Evolutionary conservation across 2,797 vertebrate species (phyloP), one percentile per base, ranked within the genome.

Genomic region (Falco rusticolus): DNA sequence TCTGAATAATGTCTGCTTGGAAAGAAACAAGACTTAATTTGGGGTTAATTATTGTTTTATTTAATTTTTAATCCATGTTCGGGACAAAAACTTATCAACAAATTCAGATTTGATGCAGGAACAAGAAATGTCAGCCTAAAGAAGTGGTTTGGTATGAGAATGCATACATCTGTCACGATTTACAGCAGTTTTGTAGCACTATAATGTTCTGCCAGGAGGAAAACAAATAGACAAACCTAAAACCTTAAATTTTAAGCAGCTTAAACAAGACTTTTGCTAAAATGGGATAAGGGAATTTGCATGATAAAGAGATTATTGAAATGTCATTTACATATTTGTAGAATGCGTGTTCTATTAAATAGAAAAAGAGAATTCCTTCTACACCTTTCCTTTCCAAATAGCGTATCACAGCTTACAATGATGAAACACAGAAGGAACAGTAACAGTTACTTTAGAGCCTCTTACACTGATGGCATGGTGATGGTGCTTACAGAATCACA

Each of bases 161-260:
- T 1, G 4, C 48, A 59, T 34, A 79, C 15, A 63, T 1, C 91
- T 89, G 28, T 81, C 69, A 85, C 70, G 86, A 84, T 78, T 80
- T 63, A 69, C 51, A 66, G 22, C 39, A 76, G 80, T 87, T 93
- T 85, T 65, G 31, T 51, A 93, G 72, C 39, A 34, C 9, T 64
- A 4, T 66, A 71, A 57, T 26, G 18, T 75, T 95, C 87, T 95
- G 64, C 61, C 61, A 86, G 86, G 33, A 93, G 34, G 78, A 94
- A 91, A 93, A 89, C 41, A 94, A 94, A 91, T 3, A 94, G 70
- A 71, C 59, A 82, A 94, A 93, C 43, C 29, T 69, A 85, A 96
- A 97, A 3, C 56, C 72, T 86, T 86, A 80, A 26, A 92, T 93
- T 96, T 91, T 81, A 94, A 96, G 89, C 69, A 84, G 87, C 89